Evolutionary conservation across 2,797 vertebrate genomes (phyloP).

Genomic region (Uromys caudimaculatus): DNA sequence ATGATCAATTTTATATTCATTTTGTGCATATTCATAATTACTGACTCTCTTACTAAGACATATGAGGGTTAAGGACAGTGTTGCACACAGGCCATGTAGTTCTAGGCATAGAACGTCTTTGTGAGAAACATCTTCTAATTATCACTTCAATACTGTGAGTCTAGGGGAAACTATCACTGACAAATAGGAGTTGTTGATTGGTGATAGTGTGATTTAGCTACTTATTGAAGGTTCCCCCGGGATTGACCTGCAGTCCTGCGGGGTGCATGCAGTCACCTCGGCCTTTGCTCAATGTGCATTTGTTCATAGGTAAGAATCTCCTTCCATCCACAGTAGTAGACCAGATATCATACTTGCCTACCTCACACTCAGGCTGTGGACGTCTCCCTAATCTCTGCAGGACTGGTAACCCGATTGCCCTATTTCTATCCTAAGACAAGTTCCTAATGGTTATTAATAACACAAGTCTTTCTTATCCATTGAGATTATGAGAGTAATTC

Average conservation of each 20-base stretch:
- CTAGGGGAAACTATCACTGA: not conserved
- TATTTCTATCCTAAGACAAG: not conserved
- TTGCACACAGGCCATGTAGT: not conserved
- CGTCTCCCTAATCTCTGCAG: not conserved
- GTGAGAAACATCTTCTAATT: not conserved
- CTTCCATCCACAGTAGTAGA: accelerated
- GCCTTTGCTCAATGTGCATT: not conserved
- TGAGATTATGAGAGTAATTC: constrained; percentile 24
- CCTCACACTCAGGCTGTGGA: not conserved
- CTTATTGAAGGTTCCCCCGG: not conserved
- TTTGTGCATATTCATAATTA: not conserved
- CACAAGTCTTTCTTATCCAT: not conserved
- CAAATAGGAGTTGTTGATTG: not conserved
- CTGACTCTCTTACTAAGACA: not conserved
- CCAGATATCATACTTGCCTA: not conserved
- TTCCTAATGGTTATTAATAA: constrained; percentile 3
- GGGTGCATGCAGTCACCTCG: not conserved
- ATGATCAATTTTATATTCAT: not conserved
- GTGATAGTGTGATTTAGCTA: not conserved
- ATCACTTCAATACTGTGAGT: constrained; percentile 15
- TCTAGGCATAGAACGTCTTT: not conserved
- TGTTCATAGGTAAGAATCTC: not conserved
- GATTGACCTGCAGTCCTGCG: not conserved
- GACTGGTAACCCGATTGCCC: not conserved
- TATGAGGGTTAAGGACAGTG: not conserved